These are phyloP conservation scores for Ranitomeya variabilis DNA, from an alignment of 2,113 vertebrate genomes.

Conservation along the genomic window DNA sequence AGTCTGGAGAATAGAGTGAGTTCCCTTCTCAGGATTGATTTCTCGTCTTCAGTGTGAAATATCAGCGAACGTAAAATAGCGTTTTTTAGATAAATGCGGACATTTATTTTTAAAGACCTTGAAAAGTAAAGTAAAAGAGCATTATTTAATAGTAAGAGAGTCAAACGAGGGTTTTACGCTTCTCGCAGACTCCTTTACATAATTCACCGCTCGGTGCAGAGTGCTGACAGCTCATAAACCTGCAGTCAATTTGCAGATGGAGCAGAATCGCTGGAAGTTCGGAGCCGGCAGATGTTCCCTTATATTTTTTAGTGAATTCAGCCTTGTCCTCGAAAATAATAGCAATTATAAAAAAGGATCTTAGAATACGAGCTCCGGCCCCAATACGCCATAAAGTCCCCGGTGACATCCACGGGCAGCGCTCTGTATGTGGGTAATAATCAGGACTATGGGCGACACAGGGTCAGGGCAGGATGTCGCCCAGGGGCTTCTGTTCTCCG, in stretches of 20 bases:
- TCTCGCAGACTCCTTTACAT: background rate
- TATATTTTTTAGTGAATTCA: background rate
- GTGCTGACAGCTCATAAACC: background rate
- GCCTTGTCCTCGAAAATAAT: background rate
- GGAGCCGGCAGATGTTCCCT: background rate
- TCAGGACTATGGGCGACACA: too few relatives aligned
- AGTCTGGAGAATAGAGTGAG: background rate
- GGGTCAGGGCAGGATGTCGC: too few relatives aligned
- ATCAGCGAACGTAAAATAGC: background rate
- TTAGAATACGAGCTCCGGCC: background rate
- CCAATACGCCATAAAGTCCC: background rate
- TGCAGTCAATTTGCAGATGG: background rate
- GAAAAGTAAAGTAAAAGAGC: conserved; percentile 43
- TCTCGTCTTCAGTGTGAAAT: background rate
- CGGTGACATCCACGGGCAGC: too few relatives aligned
- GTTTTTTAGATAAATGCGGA: conserved; percentile 1
- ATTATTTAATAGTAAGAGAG: conserved; percentile 25
- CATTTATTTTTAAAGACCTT: conserved; percentile 39
- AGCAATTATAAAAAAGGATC: background rate
- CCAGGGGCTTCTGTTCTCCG: too few relatives aligned
- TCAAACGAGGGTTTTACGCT: background rate
- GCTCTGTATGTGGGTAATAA: too few relatives aligned
- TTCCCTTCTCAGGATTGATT: background rate
- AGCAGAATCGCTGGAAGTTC: background rate
- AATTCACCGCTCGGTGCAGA: conserved; percentile 11